Conservation (phyloP, 2,797 vertebrate genomes). For the Heteromormyrus szaboi region DNA sequence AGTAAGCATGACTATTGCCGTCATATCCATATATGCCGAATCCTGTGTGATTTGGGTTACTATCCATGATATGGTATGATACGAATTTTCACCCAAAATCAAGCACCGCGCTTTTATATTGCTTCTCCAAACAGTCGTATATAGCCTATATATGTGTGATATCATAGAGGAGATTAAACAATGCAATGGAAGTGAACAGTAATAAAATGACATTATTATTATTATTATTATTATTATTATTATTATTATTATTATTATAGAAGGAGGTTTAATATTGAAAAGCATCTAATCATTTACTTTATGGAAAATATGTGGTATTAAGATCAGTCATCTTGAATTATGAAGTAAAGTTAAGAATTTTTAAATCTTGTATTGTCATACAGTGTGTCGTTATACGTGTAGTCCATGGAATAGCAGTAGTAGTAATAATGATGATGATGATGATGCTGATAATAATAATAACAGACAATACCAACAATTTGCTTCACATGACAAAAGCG, state of each 20-base stretch:
- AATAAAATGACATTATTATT: background rate
- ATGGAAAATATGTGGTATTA: background rate
- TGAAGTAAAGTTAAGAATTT: background rate
- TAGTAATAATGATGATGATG: background rate
- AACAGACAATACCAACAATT: background rate
- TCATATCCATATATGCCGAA: background rate
- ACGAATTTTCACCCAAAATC: background rate
- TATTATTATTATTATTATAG: background rate
- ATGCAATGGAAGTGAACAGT: background rate
- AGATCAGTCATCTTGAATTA: background rate
- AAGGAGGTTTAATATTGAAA: background rate
- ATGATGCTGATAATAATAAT: background rate
- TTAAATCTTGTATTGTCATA: background rate
- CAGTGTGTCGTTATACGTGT: background rate
- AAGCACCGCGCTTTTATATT: background rate
- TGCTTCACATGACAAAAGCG: conserved; percentile 31
- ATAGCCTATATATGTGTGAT: background rate
- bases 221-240: background rate
- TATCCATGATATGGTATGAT: background rate
- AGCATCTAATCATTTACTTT: background rate
- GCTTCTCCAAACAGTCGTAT: background rate
- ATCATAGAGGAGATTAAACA: background rate
- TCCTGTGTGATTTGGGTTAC: background rate
- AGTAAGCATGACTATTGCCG: background rate
- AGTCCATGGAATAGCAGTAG: background rate